These are phyloP conservation scores for Cynopterus brachyotis DNA, from an alignment of 2,113 vertebrate species.

Conservation along the genomic window DNA sequence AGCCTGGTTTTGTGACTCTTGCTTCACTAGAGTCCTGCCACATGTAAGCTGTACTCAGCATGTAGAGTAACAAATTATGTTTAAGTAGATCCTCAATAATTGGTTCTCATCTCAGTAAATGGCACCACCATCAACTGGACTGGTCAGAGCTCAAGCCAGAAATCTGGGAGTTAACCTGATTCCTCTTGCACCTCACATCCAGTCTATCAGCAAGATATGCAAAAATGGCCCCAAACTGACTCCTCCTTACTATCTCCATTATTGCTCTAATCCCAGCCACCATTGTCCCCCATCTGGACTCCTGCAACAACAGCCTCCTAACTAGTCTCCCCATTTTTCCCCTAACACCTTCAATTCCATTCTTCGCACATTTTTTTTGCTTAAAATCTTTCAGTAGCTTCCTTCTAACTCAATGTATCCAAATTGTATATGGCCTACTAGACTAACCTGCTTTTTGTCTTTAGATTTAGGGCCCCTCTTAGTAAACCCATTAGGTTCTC, in stretches of 20 bases:
- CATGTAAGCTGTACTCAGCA: not conserved
- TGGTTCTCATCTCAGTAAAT: not conserved
- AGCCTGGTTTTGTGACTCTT: not conserved
- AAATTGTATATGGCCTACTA: not conserved
- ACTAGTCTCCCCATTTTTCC: not conserved
- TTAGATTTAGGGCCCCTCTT: constrained; percentile 13
- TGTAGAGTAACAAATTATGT: not conserved
- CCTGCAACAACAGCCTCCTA: not conserved
- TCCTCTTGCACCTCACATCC: not conserved
- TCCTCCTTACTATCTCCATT: not conserved
- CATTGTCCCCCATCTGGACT: not conserved
- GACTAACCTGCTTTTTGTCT: not conserved
- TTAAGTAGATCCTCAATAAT: not conserved
- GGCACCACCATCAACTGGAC: not conserved
- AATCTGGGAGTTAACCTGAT: not conserved
- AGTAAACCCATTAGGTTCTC: not conserved
- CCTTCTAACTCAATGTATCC: not conserved
- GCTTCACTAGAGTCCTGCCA: not conserved
- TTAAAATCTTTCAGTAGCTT: constrained; percentile 17
- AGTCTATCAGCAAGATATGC: not conserved
- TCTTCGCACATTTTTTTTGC: not conserved
- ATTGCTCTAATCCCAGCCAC: not conserved
- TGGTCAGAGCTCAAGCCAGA: not conserved
- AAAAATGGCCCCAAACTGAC: not conserved
- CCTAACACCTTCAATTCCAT: not conserved